phyloP scores from a whole-genome alignment of 2,888 invertebrate species.

The Galerucella pusilla region DNA sequence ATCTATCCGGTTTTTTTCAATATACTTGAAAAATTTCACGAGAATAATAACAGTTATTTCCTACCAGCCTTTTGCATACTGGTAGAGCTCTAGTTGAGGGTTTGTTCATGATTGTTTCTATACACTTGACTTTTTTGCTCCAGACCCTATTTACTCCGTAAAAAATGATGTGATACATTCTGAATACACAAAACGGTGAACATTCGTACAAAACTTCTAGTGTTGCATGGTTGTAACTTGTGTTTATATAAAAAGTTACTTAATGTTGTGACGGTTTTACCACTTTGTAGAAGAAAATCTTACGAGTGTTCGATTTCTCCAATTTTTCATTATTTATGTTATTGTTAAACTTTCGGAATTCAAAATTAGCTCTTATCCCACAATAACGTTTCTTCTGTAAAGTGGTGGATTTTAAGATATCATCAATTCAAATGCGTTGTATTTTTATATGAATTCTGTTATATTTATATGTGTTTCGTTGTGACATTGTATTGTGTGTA shows the following conservation, averaged over 20 bases:
- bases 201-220: neutral
- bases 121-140: too few relatives aligned
- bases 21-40: too few relatives aligned
- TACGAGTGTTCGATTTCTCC: neutral
- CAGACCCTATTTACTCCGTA: too few relatives aligned
- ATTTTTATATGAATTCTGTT: neutral
- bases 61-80: too few relatives aligned
- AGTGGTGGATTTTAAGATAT: neutral
- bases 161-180: neutral
- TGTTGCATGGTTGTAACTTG: neutral
- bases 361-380: neutral
- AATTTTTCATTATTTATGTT: neutral
- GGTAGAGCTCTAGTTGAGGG: too few relatives aligned
- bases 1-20: too few relatives aligned
- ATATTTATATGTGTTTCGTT: neutral
- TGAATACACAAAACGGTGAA: neutral
- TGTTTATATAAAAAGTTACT: neutral
- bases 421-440: neutral
- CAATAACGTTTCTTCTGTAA: neutral
- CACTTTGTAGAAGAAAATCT: neutral
- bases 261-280: neutral
- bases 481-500: neutral
- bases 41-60: too few relatives aligned
- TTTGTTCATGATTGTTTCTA: too few relatives aligned
- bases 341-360: too few relatives aligned